phyloP scores from a whole-genome alignment of 2,888 invertebrate species.

The Villa cingulata region DNA sequence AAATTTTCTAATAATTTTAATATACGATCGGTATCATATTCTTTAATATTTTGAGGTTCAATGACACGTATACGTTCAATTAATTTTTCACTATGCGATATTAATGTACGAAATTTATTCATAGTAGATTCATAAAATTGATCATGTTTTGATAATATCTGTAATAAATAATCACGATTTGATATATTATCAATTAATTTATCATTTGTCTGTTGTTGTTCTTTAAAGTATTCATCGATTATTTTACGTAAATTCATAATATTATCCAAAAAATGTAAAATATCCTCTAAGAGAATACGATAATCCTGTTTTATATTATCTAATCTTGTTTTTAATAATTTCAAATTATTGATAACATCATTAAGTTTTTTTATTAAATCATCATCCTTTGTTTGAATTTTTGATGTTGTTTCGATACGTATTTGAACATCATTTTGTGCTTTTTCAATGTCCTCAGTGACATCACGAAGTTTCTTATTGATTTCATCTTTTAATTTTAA shows the following conservation, averaged over 20 bases:
- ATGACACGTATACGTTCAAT: constrained; percentile 53
- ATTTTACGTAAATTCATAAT: constrained; percentile 47
- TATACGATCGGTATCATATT: constrained; percentile 55
- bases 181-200: constrained; percentile 28
- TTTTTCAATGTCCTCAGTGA: constrained; percentile 46
- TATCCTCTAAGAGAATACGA: constrained; percentile 52
- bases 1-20: constrained; percentile 47
- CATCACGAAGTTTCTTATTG: constrained; percentile 41
- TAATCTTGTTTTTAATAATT: constrained; percentile 50
- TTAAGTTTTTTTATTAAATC: constrained; percentile 41
- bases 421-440: constrained; percentile 54
- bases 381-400: constrained; percentile 46
- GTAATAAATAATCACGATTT: constrained; percentile 38
- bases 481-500: constrained; percentile 43
- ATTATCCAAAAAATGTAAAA: constrained; percentile 57
- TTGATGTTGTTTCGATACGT: constrained; percentile 51
- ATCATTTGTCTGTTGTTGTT: constrained; percentile 25
- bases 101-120: constrained; percentile 51
- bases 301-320: constrained; percentile 57
- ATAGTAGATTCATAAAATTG: constrained; percentile 47
- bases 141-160: constrained; percentile 42
- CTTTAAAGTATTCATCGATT: constrained; percentile 44
- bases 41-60: constrained; percentile 52
- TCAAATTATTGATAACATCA: constrained; percentile 49
- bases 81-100: constrained; percentile 53